phyloP scores from a whole-genome alignment of 1,140 invertebrate species.

The Drosophila kepulauana region DNA sequence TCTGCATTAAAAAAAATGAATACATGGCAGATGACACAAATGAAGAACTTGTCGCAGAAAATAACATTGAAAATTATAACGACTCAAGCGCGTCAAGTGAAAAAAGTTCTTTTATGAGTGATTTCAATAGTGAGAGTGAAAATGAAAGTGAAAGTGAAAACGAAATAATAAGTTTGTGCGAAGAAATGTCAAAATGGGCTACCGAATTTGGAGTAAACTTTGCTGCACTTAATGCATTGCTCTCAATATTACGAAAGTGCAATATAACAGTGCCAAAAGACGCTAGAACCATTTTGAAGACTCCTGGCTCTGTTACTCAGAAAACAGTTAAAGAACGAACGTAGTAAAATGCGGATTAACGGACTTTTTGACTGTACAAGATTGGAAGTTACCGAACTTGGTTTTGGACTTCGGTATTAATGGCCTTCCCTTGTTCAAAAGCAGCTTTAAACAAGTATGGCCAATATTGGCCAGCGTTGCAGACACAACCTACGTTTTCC shows the following conservation, averaged over 20 bases:
- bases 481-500: too few species aligned
- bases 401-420: neutral
- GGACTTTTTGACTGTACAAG: neutral
- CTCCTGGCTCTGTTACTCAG: neutral
- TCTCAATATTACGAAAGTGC: neutral
- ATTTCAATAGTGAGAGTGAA: neutral
- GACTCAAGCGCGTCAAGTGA: neutral
- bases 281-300: neutral
- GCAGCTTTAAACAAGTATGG: too few species aligned
- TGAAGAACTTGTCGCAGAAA: neutral
- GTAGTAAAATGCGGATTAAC: neutral
- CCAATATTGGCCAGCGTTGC: too few species aligned
- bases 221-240: neutral
- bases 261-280: slow-evolving; percentile 6
- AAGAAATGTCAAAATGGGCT: neutral
- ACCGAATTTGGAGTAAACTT: slow-evolving; percentile 4
- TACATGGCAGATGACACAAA: neutral
- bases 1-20: neutral
- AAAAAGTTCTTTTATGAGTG: neutral
- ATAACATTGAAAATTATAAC: neutral
- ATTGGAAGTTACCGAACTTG: slow-evolving; percentile 1
- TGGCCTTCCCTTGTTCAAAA: neutral
- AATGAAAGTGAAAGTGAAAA: too few species aligned
- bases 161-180: neutral
- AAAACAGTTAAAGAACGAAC: neutral